Conservation (phyloP, 2,113 vertebrate species). For the Tenebrosternarchus preto region DNA sequence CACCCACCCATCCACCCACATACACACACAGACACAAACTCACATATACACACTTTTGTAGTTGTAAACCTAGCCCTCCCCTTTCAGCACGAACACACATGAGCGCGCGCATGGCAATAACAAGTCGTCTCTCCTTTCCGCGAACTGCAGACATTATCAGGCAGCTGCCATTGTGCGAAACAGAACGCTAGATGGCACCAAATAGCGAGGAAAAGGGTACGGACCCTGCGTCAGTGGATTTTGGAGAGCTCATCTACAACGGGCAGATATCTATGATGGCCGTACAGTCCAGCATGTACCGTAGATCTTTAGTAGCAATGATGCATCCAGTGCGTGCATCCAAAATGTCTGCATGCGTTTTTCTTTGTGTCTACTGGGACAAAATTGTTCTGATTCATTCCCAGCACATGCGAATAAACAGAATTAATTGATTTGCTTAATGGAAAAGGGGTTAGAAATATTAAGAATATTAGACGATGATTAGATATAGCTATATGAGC, state of each 20-base stretch:
- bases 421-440: not conserved
- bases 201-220: constrained; percentile 31
- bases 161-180: constrained; percentile 3
- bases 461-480: no score
- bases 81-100: not conserved
- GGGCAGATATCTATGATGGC: not conserved
- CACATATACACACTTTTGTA: not conserved
- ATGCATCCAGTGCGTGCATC: no score
- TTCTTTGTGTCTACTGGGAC: not conserved
- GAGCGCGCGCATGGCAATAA: not conserved
- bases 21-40: no score
- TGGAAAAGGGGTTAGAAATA: no score
- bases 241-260: constrained; percentile 13
- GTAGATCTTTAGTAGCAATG: no score
- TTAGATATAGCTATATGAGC: no score
- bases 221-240: not conserved
- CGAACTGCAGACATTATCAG: not conserved
- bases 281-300: not conserved
- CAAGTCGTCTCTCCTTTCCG: not conserved
- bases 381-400: no score
- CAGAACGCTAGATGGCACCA: constrained; percentile 56
- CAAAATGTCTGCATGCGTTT: not conserved
- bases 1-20: no score
- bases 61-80: not conserved
- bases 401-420: not conserved